These are phyloP conservation scores for Goniozus legneri DNA, from an alignment of 1,140 invertebrate genomes.

Conservation along the genomic window DNA sequence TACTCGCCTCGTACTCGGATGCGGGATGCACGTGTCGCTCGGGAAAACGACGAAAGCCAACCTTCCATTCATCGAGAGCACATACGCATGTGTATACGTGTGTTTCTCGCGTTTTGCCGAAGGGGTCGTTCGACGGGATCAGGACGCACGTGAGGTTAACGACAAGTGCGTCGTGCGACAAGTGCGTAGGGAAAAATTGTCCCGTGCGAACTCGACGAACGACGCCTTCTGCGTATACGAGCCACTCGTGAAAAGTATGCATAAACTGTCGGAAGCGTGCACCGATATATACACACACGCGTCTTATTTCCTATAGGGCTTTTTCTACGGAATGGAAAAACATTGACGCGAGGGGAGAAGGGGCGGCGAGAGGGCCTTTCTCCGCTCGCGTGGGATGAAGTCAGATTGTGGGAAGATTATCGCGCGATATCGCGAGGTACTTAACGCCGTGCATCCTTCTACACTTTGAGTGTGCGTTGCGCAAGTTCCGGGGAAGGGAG, in stretches of 20 bases:
- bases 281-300: too few species aligned
- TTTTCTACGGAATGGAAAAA: too few species aligned
- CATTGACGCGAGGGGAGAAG: too few species aligned
- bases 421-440: constrained; percentile 4
- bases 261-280: too few species aligned
- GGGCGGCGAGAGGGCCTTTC: neutral
- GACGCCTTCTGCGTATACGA: too few species aligned
- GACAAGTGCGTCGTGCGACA: constrained; percentile 26
- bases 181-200: too few species aligned
- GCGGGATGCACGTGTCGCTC: constrained; percentile 46
- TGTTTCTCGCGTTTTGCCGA: neutral
- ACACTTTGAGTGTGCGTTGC: too few species aligned
- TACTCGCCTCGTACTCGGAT: constrained; percentile 19
- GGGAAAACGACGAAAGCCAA: constrained; percentile 22
- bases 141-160: constrained; percentile 21
- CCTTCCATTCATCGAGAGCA: constrained; percentile 6
- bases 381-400: constrained; percentile 16
- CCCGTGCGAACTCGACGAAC: too few species aligned
- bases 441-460: neutral
- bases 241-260: too few species aligned
- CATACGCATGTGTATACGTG: neutral
- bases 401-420: constrained; percentile 21
- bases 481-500: too few species aligned
- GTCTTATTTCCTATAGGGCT: too few species aligned
- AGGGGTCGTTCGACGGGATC: constrained; percentile 6